phyloP scores from a whole-genome alignment of 2,113 vertebrate species.

The Channa argus region DNA sequence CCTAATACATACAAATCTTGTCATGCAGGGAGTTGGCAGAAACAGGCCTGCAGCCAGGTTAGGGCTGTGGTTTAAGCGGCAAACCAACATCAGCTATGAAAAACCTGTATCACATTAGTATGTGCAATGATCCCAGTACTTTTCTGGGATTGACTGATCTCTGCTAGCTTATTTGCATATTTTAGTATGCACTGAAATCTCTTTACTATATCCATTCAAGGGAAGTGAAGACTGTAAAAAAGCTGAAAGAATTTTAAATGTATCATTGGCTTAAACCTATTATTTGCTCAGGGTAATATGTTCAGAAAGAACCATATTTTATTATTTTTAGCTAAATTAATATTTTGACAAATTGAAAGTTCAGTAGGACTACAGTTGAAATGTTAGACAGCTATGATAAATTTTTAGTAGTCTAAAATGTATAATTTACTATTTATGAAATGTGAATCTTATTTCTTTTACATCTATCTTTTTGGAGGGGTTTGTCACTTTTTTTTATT shows the following conservation, averaged over 20 bases:
- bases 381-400: constrained; percentile 16
- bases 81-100: constrained; percentile 14
- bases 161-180: constrained; percentile 30
- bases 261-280: constrained; percentile 27
- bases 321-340: constrained; percentile 22
- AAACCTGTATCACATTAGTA: constrained; percentile 23
- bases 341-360: constrained; percentile 23
- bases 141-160: constrained; percentile 26
- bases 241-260: constrained; percentile 8
- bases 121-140: constrained; percentile 20
- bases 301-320: constrained; percentile 12
- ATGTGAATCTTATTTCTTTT: no score
- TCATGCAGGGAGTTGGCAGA: constrained; percentile 37
- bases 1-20: constrained; percentile 50
- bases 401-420: background rate
- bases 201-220: constrained; percentile 3
- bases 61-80: constrained; percentile 41
- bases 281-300: constrained; percentile 15
- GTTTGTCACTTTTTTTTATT: no score
- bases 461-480: no score
- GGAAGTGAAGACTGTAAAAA: constrained; percentile 6
- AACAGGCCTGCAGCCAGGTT: constrained; percentile 43
- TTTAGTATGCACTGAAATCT: constrained; percentile 29
- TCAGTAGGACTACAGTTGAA: constrained; percentile 26
- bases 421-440: constrained; percentile 8